Conservation (phyloP, 2,888 invertebrate species). For the Sepioteuthis lessoniana region DNA sequence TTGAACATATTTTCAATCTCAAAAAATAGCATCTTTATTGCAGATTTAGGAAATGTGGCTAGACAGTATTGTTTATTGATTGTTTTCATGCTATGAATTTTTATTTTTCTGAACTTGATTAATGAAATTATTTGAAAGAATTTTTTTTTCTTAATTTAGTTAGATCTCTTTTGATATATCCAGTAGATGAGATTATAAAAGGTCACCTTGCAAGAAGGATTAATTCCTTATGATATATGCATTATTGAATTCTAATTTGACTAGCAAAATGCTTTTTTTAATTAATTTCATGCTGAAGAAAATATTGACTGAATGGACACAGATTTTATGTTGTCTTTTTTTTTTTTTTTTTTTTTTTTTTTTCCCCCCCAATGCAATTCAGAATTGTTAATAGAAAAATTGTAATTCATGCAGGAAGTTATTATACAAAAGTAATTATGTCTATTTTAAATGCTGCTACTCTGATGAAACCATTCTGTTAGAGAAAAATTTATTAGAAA, state of each 20-base stretch:
- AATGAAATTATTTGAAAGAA: too few species aligned
- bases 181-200: neutral
- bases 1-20: too few species aligned
- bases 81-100: too few species aligned
- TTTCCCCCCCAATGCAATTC: neutral
- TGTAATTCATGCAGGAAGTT: neutral
- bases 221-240: neutral
- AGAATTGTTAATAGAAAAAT: neutral
- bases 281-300: neutral
- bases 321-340: too few species aligned
- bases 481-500: neutral
- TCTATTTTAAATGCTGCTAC: neutral
- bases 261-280: neutral
- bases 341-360: neutral
- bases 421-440: neutral
- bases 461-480: neutral
- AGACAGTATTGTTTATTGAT: too few species aligned
- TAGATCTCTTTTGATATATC: too few species aligned
- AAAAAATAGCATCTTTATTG: too few species aligned
- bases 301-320: too few species aligned
- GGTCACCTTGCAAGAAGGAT: neutral
- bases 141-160: too few species aligned
- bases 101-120: too few species aligned
- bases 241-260: slow-evolving; percentile 16
- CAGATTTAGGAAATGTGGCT: too few species aligned